These are phyloP conservation scores for Lophura nycthemera DNA, from an alignment of 2,113 vertebrate genomes.

Conservation along the genomic window DNA sequence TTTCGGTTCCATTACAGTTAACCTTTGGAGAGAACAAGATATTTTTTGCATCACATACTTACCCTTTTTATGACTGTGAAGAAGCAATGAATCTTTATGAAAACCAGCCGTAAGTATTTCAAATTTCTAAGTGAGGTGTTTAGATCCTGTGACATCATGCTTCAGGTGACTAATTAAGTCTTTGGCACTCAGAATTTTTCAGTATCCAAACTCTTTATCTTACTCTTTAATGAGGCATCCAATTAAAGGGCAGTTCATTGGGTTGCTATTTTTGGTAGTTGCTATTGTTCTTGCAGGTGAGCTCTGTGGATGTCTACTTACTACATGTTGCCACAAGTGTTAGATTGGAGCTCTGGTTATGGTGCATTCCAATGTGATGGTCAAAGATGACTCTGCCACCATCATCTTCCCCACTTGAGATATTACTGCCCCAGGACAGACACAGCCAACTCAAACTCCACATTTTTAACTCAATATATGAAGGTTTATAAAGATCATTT, in stretches of 20 bases:
- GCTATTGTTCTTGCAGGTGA: neutral
- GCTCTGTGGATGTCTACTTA: neutral
- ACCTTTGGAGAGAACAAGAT: constrained; percentile 74
- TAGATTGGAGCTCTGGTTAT: neutral
- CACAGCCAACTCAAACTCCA: neutral
- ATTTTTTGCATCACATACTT: constrained; percentile 85
- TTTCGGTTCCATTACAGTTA: constrained; percentile 83
- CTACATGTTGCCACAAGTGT: neutral
- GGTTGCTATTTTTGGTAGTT: neutral
- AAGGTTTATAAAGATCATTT: neutral
- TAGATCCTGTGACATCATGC: neutral
- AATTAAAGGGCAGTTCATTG: neutral
- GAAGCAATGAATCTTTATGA: constrained; percentile 84
- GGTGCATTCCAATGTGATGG: neutral
- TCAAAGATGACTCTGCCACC: neutral
- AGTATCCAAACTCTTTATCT: neutral
- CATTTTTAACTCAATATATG: neutral
- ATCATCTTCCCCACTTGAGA: neutral
- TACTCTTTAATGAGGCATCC: neutral
- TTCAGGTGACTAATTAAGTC: neutral
- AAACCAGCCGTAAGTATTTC: constrained; percentile 91
- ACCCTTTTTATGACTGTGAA: constrained; percentile 92
- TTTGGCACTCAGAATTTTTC: neutral
- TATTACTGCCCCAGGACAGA: neutral
- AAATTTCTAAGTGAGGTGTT: neutral